phyloP scores from a whole-genome alignment of 2,797 vertebrate species.

The Arctocebus calabarensis region DNA sequence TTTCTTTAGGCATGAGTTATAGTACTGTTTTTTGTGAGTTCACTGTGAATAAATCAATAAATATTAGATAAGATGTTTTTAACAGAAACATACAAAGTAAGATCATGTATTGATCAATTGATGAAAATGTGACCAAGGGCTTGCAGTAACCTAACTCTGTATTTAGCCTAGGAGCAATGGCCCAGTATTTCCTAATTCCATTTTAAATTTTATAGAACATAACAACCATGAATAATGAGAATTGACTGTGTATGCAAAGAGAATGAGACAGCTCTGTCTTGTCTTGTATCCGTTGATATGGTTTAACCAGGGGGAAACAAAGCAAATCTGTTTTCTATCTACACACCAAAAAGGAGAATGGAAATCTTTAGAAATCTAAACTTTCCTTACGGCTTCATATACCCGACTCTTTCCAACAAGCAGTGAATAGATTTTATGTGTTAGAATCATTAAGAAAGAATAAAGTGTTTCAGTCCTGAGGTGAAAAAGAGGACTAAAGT shows the following conservation, averaged over 20 bases:
- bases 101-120: background rate
- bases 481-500: background rate
- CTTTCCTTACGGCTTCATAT: background rate
- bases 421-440: constrained; percentile 1
- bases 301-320: background rate
- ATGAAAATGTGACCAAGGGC: background rate
- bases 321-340: constrained; percentile 21
- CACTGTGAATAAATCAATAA: background rate
- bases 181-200: background rate
- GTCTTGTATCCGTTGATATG: background rate
- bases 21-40: background rate
- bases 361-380: background rate
- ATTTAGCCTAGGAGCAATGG: background rate
- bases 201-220: background rate
- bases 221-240: background rate
- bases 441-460: constrained; percentile 46
- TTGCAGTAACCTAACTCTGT: background rate
- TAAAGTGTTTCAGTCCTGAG: background rate
- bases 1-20: background rate
- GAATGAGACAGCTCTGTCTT: background rate
- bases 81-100: background rate
- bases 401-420: background rate
- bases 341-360: background rate
- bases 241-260: background rate
- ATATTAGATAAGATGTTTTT: background rate